Evolutionary conservation across 2,888 invertebrate species (phyloP).

Genomic region (Torymus auratus): DNA sequence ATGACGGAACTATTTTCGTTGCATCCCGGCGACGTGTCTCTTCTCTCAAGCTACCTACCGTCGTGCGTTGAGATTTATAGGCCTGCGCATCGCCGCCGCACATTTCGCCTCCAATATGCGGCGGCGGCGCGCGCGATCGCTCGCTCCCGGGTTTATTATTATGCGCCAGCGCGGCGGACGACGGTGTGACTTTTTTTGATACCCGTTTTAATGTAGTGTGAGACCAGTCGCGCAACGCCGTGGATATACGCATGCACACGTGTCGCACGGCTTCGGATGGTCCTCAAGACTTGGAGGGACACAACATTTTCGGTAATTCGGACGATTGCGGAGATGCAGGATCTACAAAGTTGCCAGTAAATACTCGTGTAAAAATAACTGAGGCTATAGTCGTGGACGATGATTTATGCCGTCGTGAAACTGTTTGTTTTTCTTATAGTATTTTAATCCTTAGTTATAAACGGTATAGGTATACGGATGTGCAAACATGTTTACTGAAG

Average conservation of each 20-base stretch:
- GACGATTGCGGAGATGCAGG: not conserved
- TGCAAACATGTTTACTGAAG: too few species aligned
- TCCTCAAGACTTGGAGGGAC: too few species aligned
- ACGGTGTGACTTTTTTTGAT: not conserved
- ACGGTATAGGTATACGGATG: too few species aligned
- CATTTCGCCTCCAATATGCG: not conserved
- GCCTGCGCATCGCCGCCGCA: not conserved
- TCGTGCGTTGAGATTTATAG: slow-evolving; percentile 33
- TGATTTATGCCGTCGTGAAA: too few species aligned
- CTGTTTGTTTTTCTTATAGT: too few species aligned
- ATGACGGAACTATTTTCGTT: slow-evolving; percentile 49
- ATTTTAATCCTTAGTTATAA: too few species aligned
- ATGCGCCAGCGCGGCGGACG: not conserved
- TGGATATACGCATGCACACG: too few species aligned
- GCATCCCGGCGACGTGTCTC: slow-evolving; percentile 6
- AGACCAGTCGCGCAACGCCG: too few species aligned
- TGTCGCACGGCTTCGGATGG: too few species aligned
- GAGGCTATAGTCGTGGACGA: too few species aligned
- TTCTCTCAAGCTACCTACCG: not conserved
- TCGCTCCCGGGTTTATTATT: slow-evolving; percentile 15
- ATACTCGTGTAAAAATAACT: slow-evolving; percentile 7
- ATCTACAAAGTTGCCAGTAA: slow-evolving; percentile 13
- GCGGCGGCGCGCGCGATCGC: not conserved
- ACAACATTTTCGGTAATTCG: too few species aligned
- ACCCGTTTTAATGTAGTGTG: not conserved